Percentiles rank a stretch among this genome's conserved stretches.
Evolutionary conservation across 2,888 invertebrate genomes (phyloP).

Genomic region (Mycogona germanica): DNA sequence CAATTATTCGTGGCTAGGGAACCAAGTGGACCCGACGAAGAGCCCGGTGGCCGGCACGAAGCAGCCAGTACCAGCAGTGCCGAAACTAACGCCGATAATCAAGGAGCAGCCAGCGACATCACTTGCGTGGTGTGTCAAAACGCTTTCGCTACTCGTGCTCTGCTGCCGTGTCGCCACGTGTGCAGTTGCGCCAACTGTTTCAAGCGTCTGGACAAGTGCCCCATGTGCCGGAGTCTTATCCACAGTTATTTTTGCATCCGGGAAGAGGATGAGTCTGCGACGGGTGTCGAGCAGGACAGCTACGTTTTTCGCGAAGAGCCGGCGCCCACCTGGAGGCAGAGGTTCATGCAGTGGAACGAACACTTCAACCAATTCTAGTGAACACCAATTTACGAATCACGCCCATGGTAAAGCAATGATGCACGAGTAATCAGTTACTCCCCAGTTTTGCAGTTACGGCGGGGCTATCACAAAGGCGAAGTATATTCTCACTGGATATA

Average conservation of each 20-base stretch:
- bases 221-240: constrained; percentile 72
- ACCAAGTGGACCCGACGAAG: background rate
- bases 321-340: background rate
- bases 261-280: constrained; percentile 28
- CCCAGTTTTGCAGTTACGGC: too few species aligned
- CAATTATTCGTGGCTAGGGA: constrained; percentile 9
- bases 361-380: constrained; percentile 4
- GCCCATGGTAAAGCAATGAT: too few species aligned
- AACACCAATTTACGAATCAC: too few species aligned
- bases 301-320: background rate
- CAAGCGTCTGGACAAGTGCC: constrained; percentile 67
- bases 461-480: too few species aligned
- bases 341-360: constrained; percentile 6
- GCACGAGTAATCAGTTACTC: too few species aligned
- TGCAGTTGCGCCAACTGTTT: constrained; percentile 73
- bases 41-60: background rate
- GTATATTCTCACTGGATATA: too few species aligned
- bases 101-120: too few species aligned
- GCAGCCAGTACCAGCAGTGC: too few species aligned
- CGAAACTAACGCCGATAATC: background rate
- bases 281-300: background rate
- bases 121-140: constrained; percentile 72
- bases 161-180: constrained; percentile 73
- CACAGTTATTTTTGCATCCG: constrained; percentile 72
- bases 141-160: constrained; percentile 59